Conservation (phyloP, 2,797 vertebrate genomes). For the Hapalemur alaotrensis region DNA sequence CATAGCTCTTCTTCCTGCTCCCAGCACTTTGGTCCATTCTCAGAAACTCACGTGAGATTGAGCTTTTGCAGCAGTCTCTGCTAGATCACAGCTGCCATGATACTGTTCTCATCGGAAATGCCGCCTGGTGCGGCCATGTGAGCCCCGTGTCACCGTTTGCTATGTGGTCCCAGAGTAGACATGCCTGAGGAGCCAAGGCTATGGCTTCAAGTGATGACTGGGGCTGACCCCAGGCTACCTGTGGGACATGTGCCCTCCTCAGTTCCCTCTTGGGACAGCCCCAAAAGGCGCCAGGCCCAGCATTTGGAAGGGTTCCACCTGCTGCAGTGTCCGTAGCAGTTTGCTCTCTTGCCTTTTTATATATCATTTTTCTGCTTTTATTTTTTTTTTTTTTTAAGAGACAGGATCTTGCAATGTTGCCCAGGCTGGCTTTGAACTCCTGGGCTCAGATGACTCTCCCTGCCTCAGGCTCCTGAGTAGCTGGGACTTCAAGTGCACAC, state of each 20-base stretch:
- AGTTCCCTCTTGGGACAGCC: neutral
- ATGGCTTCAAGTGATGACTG: neutral
- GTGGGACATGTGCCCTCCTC: neutral
- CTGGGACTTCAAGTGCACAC: neutral
- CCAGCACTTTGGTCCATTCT: neutral
- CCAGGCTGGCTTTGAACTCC: neutral
- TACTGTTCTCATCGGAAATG: neutral
- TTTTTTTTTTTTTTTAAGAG: neutral
- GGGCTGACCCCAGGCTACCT: neutral
- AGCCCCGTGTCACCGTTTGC: neutral
- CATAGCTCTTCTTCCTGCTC: neutral
- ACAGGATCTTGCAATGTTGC: neutral
- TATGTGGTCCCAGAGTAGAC: neutral
- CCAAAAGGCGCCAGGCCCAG: too few relatives aligned
- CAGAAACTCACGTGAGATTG: neutral
- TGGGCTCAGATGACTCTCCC: neutral
- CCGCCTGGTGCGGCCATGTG: rapidly evolving
- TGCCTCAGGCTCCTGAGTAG: neutral
- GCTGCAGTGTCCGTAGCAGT: rapidly evolving
- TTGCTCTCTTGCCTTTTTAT: neutral
- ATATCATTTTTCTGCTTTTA: neutral
- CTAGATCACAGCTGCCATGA: neutral
- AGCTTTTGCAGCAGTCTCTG: neutral
- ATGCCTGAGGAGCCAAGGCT: neutral
- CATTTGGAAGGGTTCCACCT: neutral